Percentiles rank a stretch among this genome's conserved stretches.
Conservation (phyloP, 2,888 invertebrate genomes). For the Tachina fera region DNA sequence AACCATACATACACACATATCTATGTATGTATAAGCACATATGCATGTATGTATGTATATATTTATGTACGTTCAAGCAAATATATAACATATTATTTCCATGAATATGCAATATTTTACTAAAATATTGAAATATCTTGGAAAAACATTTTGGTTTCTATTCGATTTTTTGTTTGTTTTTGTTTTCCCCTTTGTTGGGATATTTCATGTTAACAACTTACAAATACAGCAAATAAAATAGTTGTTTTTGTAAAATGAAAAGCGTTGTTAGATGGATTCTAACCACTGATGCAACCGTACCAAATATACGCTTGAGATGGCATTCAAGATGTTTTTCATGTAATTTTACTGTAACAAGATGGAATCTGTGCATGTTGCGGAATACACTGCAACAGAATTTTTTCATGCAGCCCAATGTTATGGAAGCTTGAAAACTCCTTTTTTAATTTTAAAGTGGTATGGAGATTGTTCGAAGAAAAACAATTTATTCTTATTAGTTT, state of each 20-base stretch:
- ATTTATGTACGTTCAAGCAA: background rate
- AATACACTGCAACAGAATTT: background rate
- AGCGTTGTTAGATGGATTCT: constrained; percentile 6
- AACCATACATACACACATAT: background rate
- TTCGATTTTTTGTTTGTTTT: background rate
- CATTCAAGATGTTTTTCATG: constrained; percentile 52
- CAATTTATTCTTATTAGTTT: no score
- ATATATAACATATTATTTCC: background rate
- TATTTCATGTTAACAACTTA: constrained; percentile 6
- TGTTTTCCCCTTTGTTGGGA: background rate
- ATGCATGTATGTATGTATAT: background rate
- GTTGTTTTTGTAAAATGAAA: background rate
- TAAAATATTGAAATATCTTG: constrained; percentile 39
- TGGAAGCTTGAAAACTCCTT: no score
- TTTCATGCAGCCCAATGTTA: no score
- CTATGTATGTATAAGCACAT: no score
- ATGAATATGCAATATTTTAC: background rate
- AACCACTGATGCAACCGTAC: constrained; percentile 44
- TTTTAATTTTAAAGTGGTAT: no score
- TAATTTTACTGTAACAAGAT: constrained; percentile 44
- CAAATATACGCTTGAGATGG: constrained; percentile 46
- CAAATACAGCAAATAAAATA: constrained; percentile 6
- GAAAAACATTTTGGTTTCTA: constrained; percentile 31
- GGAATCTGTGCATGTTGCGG: constrained; percentile 30
- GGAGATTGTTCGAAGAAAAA: no score